Evolutionary conservation across 2,113 vertebrate genomes (phyloP), one percentile per base, ranked within the genome.

Genomic region (Pyrgilauda ruficollis): DNA sequence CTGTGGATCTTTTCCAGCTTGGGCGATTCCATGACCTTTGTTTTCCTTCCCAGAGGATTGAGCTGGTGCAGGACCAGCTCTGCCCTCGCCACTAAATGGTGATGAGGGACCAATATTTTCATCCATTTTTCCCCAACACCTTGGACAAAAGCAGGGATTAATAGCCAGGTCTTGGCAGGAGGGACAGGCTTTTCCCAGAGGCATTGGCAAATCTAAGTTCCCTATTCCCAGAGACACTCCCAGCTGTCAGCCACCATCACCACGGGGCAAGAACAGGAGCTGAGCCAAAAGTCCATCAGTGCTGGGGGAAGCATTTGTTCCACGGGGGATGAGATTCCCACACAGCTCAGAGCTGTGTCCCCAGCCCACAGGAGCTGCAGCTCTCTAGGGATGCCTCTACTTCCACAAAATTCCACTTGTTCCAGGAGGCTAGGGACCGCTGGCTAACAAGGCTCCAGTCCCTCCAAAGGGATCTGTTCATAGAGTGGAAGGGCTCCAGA

Each of bases 161-260:
- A 35, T 21, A 52, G 43, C 20, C 73, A 56, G 28, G 27, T 35
- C 23, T 21, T n/a, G 76, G 61, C 49, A 44, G 73, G 30, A 72
- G n/a, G 33, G 15, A 67, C 26, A 59, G 56, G 56, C 10, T 50
- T 19, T 26, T 30, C 61, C 35, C 39, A 9, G 52, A 44, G 27
- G 3, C 0, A 0, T 4, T 50, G 68, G n/a, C 62, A 82, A 72
- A 72, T n/a, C 22, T 53, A 27, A 52, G 31, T 2, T 27, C 6
- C 11, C 77, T 53, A 70, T 75, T 77, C 69, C 35, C 0, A 0
- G 78, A 37, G 52, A 53, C 0, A 0, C 17, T 0, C 1, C 15
- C 3, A 2, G 24, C 62, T 68, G 53, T 39, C 85, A 90, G 75
- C 46, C 31, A 16, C 2, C 2, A 10, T 30, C 72, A 63, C 52